Evolutionary conservation across 2,888 invertebrate species (phyloP).

Genomic region (Nasonia oneida): DNA sequence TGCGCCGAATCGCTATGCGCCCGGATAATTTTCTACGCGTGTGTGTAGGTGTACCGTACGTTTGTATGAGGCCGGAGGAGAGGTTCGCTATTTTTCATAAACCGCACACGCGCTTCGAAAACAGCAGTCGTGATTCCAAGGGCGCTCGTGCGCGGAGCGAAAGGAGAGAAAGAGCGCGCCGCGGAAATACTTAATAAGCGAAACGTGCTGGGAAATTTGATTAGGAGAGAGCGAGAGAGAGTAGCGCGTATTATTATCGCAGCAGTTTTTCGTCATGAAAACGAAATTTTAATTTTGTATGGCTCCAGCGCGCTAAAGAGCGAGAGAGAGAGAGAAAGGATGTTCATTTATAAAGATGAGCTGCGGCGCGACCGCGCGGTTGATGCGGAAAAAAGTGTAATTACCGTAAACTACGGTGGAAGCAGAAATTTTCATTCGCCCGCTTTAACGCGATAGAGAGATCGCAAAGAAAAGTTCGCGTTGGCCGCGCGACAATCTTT

Average conservation of each 20-base stretch:
- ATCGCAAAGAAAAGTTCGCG: background rate
- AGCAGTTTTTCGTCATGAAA: conserved; percentile 30
- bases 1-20: background rate
- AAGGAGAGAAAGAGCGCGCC: background rate
- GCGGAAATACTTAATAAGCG: conserved; percentile 37
- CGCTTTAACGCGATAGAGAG: conserved; percentile 16
- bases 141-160: background rate
- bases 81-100: no score
- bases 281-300: conserved; percentile 56
- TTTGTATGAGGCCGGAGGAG: no score
- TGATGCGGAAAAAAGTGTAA: conserved; percentile 39
- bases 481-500: background rate
- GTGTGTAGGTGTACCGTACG: no score
- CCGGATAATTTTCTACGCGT: no score
- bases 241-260: background rate
- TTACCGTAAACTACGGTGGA: conserved; percentile 44
- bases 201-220: conserved; percentile 41
- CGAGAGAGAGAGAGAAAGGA: background rate
- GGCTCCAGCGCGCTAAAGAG: background rate
- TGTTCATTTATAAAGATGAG: conserved; percentile 55
- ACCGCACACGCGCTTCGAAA: background rate
- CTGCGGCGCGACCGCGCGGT: background rate
- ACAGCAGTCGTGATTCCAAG: background rate
- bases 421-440: conserved; percentile 34
- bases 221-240: background rate